Evolutionary conservation across 2,113 vertebrate genomes (phyloP).

Genomic region (Oreochromis spilurus): DNA sequence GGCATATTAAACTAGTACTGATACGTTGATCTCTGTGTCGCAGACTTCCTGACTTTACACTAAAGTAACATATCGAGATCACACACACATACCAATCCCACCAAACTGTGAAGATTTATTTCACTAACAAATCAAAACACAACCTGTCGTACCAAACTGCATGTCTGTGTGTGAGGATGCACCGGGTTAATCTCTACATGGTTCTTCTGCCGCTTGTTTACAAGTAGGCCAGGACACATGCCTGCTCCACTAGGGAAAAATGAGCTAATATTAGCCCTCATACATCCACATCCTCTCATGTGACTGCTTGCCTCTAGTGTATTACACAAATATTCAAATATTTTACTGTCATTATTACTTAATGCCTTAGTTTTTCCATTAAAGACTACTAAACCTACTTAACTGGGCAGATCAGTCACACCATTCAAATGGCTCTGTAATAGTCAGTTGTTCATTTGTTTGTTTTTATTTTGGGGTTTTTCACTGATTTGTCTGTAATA

Average conservation of each 20-base stretch:
- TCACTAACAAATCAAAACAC: neutral
- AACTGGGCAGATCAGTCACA: neutral
- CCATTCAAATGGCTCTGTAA: neutral
- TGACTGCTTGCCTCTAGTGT: neutral
- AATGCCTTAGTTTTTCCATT: neutral
- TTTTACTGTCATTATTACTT: neutral
- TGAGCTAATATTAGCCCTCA: constrained; percentile 13
- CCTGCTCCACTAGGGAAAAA: neutral
- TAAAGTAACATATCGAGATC: neutral
- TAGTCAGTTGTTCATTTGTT: neutral
- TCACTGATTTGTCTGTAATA: neutral
- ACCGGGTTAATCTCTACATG: constrained; percentile 11
- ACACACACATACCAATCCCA: neutral
- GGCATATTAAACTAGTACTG: neutral
- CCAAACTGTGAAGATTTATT: neutral
- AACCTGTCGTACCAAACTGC: neutral
- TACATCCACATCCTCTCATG: neutral
- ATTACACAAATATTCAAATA: neutral
- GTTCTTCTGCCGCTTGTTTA: constrained; percentile 21
- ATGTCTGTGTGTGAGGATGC: neutral
- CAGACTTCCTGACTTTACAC: neutral
- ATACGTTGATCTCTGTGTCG: neutral
- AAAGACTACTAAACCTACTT: neutral
- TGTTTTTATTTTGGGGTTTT: neutral
- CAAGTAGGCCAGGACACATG: neutral